phyloP scores from a whole-genome alignment of 2,888 invertebrate species.

The Nomada goodeniana region DNA sequence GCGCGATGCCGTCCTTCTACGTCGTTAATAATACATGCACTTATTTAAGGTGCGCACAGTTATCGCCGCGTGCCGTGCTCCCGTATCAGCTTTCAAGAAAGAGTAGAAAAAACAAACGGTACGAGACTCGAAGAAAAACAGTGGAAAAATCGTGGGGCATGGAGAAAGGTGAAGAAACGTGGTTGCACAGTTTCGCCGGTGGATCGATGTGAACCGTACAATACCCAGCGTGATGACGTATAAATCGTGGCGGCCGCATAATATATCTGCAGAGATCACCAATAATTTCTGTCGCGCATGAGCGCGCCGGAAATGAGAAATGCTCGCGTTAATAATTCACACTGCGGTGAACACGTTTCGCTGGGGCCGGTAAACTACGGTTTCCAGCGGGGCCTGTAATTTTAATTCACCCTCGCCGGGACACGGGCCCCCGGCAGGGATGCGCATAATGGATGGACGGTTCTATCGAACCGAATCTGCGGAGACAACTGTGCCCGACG shows the following conservation, averaged over 20 bases:
- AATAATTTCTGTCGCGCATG: conserved; percentile 57
- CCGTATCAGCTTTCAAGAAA: neutral
- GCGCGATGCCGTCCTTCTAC: neutral
- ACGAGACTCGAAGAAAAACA: neutral
- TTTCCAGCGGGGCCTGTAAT: conserved; percentile 37
- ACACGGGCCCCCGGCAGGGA: too few species aligned
- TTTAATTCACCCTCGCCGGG: conserved; percentile 43
- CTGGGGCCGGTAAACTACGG: conserved; percentile 40
- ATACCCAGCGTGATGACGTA: conserved; percentile 41
- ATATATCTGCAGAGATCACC: conserved; percentile 60
- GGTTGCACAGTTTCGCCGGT: neutral
- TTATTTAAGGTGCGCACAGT: conserved; percentile 23
- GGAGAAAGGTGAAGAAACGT: neutral
- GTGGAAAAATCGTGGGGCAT: neutral
- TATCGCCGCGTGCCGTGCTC: neutral
- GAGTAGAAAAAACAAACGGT: neutral
- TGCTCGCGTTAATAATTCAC: conserved; percentile 63
- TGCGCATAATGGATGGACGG: too few species aligned
- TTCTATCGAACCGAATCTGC: neutral
- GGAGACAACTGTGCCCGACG: neutral
- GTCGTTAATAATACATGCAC: conserved; percentile 34
- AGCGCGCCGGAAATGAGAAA: conserved; percentile 59
- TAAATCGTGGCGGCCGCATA: conserved; percentile 53
- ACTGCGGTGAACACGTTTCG: conserved; percentile 53
- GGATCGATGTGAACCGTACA: conserved; percentile 45